A percentile compares a stretch with the other conserved stretches of the same genome.
These are phyloP conservation scores for Aegithalos caudatus DNA, from an alignment of 2,113 vertebrate genomes.

Conservation along the genomic window DNA sequence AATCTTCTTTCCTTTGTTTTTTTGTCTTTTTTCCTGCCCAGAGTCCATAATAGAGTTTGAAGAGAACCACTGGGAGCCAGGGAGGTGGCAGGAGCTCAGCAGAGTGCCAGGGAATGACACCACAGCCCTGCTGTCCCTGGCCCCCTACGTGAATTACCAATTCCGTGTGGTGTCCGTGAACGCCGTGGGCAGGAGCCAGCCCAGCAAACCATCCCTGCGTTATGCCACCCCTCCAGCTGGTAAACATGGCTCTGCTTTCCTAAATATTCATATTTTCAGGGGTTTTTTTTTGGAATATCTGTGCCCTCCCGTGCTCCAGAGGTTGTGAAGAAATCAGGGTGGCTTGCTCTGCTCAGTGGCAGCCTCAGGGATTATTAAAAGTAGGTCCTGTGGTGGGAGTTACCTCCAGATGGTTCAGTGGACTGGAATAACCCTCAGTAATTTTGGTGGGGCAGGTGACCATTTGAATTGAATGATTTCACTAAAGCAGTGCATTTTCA, in stretches of 20 bases:
- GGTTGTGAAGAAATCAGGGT: not conserved
- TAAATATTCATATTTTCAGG: fast-evolving
- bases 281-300: not conserved
- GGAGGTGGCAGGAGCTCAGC: slow-evolving; percentile 84
- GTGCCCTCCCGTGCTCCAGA: not conserved
- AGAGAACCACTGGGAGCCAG: slow-evolving; percentile 82
- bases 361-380: not conserved
- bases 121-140: slow-evolving; percentile 72
- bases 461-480: not conserved
- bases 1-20: not conserved
- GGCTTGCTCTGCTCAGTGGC: fast-evolving
- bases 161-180: slow-evolving; percentile 85
- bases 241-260: not conserved
- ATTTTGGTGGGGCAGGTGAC: not conserved
- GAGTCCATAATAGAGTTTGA: slow-evolving; percentile 91
- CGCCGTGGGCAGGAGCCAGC: slow-evolving; percentile 79
- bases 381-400: not conserved
- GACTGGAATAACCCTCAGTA: not conserved
- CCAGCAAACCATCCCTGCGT: slow-evolving; percentile 78
- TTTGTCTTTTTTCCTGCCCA: slow-evolving; percentile 10
- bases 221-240: slow-evolving; percentile 86
- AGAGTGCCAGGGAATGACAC: slow-evolving; percentile 74
- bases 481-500: not conserved
- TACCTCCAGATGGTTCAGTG: not conserved
- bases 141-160: slow-evolving; percentile 83